Base-by-base conservation (phyloP, 2,888 invertebrate species). In the Erebia epiphron region DNA sequence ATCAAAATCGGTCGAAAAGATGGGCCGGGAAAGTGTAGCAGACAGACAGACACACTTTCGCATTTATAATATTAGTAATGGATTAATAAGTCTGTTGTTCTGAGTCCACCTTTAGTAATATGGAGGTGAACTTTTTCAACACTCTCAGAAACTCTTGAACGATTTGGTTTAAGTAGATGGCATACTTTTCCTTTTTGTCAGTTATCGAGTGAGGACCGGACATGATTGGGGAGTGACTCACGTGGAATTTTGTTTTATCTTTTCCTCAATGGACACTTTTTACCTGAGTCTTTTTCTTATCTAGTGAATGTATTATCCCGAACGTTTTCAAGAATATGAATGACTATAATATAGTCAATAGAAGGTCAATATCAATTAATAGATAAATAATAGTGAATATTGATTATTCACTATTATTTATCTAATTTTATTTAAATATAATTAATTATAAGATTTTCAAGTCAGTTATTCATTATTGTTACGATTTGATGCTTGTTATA, bases 161-260 rank as follows among this genome's bases (percentile, higher is more conserved):
- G 9, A 41, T 41, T 41, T 56, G 41, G 9, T 57, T 70, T 52
- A 67, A 67, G 60, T 65, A 68, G 70, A 70, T 62, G 57, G 26
- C 67, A 65, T 54, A 66, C 67, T 73, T 70, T 69, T 72, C 56
- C 57, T 65, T 72, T 67, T 64, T 58, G 70, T 70, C 69, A 57
- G 54, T 46, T 66, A 16, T 43, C 54, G 67, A 57, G 41, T 52
- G 16, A 61, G 26, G 57, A 65, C 75, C 75, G 75, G 74, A 75
- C 74, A 68, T 74, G 41, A 26, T 67, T 74, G 18, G 49, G 41
- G 21, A 61, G 66, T 75, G 75, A 75, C 56, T 75, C 75, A 74
- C 56, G 41, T 52, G 65, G 69, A 65, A 52, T 72, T 72, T 71
- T 68, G 65, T 64, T 64, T 67, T 70, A 70, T 67, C 64, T 70